phyloP scores from a whole-genome alignment of 2,888 invertebrate species.

The Ophraella communa region DNA sequence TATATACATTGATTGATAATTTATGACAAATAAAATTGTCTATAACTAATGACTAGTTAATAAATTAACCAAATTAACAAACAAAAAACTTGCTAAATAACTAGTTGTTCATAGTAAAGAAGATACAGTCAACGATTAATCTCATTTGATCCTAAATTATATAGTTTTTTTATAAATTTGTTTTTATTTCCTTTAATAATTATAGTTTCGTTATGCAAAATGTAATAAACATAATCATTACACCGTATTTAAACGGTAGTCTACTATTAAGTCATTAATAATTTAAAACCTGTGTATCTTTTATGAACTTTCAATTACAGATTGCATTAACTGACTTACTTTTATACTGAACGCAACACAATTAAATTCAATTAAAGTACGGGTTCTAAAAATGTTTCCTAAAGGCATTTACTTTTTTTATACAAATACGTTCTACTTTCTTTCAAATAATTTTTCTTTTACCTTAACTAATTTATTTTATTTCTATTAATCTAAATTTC shows the following conservation, averaged over 20 bases:
- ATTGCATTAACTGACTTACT: neutral
- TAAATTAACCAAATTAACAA: too few species aligned
- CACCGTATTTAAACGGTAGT: neutral
- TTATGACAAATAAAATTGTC: too few species aligned
- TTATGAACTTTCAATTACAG: neutral
- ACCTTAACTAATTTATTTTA: too few species aligned
- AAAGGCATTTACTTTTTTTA: too few species aligned
- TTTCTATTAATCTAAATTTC: neutral
- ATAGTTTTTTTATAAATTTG: neutral
- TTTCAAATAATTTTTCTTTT: too few species aligned
- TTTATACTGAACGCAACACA: neutral
- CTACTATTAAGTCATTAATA: neutral
- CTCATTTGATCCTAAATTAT: neutral
- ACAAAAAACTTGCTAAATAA: neutral
- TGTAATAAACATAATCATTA: neutral
- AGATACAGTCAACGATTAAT: neutral
- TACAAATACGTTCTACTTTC: too few species aligned
- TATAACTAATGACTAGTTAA: too few species aligned
- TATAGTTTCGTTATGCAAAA: neutral
- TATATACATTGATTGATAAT: too few species aligned
- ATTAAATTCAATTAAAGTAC: neutral
- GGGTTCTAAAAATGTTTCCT: too few species aligned
- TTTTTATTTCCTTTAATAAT: neutral
- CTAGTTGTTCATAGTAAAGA: neutral
- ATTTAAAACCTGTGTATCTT: neutral